phyloP scores from a whole-genome alignment of 1,140 invertebrate species.

The Drosophila biarmipes region DNA sequence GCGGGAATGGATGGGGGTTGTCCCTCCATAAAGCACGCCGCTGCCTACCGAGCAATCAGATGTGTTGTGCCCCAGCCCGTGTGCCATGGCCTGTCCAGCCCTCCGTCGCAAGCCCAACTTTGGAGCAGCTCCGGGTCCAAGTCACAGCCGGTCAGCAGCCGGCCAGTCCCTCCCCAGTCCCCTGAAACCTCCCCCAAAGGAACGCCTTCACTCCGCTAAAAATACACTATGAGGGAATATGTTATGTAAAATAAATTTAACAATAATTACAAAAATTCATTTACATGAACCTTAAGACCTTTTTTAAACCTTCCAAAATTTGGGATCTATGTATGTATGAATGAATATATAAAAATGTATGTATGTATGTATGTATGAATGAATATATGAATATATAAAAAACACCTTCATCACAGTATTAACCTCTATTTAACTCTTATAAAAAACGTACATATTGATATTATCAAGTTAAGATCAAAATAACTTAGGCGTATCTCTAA shows the following conservation, averaged over 20 bases:
- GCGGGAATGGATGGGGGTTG: slow-evolving; percentile 18
- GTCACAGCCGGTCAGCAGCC: slow-evolving; percentile 42
- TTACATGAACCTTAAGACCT: too few relatives aligned
- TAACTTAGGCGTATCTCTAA: too few relatives aligned
- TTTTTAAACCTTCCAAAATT: too few relatives aligned
- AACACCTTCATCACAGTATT: too few relatives aligned
- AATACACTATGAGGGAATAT: neutral
- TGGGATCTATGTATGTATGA: too few relatives aligned
- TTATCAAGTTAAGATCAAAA: too few relatives aligned
- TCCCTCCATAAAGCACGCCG: slow-evolving; percentile 63
- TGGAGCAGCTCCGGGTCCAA: slow-evolving; percentile 10
- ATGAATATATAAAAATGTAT: too few relatives aligned
- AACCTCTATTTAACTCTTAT: too few relatives aligned
- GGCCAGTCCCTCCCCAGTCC: slow-evolving; percentile 28
- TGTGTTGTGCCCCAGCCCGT: slow-evolving; percentile 48
- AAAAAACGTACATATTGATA: too few relatives aligned
- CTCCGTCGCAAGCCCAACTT: slow-evolving; percentile 14
- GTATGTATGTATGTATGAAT: too few relatives aligned
- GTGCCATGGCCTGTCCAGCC: slow-evolving; percentile 49
- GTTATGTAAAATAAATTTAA: neutral
- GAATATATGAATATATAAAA: neutral
- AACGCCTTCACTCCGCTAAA: slow-evolving; percentile 21
- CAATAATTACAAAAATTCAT: too few relatives aligned
- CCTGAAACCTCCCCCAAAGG: slow-evolving; percentile 33
- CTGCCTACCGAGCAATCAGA: slow-evolving; percentile 72